Conservation (phyloP, 2,113 vertebrate species). For the Chaetura pelagica region DNA sequence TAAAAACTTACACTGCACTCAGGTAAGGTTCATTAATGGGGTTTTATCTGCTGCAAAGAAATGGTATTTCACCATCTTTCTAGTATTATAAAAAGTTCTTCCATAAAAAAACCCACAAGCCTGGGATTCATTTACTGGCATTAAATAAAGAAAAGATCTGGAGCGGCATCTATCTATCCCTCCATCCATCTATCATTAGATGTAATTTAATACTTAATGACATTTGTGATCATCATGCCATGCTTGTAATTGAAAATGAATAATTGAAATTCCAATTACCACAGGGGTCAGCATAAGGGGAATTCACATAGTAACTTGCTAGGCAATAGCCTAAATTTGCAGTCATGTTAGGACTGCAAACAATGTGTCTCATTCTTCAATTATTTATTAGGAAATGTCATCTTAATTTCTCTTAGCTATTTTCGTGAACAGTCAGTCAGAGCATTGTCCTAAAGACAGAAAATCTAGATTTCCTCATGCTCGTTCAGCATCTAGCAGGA, state of each 20-base stretch:
- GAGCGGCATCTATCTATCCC: slow-evolving; percentile 44
- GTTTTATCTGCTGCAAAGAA: slow-evolving; percentile 6
- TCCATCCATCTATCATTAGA: slow-evolving; percentile 71
- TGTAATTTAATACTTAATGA: slow-evolving; percentile 79
- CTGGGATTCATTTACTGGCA: background rate
- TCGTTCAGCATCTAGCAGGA: background rate
- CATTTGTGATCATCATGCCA: slow-evolving; percentile 77
- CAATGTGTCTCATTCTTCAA: slow-evolving; percentile 56
- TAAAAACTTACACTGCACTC: background rate
- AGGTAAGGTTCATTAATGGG: background rate
- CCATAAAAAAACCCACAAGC: background rate
- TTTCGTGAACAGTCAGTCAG: background rate
- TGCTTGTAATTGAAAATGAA: slow-evolving; percentile 81
- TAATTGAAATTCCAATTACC: slow-evolving; percentile 82
- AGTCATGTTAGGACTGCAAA: slow-evolving; percentile 61
- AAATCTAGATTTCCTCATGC: background rate
- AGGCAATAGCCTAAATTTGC: slow-evolving; percentile 62
- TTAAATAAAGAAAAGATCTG: slow-evolving; percentile 52
- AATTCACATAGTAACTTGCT: slow-evolving; percentile 60
- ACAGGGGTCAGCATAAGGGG: slow-evolving; percentile 70
- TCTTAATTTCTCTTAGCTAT: slow-evolving; percentile 31
- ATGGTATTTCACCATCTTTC: background rate
- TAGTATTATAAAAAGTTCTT: background rate
- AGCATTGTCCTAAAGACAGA: slow-evolving; percentile 7
- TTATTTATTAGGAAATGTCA: slow-evolving; percentile 46